Conservation (phyloP, 1,140 invertebrate genomes). For the Bombus sibiricus region DNA sequence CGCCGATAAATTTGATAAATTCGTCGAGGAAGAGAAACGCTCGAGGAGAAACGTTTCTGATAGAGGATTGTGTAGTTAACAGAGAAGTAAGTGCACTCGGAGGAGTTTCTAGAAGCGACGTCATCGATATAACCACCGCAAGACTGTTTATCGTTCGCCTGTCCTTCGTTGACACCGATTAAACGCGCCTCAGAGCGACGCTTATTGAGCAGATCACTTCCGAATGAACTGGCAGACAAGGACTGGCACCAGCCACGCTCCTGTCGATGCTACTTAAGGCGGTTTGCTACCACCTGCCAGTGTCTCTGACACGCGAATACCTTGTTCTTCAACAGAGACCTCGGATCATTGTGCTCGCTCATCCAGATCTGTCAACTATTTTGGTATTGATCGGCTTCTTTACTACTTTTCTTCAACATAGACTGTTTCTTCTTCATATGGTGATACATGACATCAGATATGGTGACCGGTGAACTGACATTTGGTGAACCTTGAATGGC, state of each 20-base stretch:
- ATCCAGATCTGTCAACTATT: no score
- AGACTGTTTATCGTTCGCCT: slow-evolving; percentile 35
- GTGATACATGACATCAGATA: neutral
- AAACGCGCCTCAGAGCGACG: slow-evolving; percentile 24
- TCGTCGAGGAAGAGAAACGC: neutral
- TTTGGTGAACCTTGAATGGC: neutral
- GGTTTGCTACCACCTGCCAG: slow-evolving; percentile 32
- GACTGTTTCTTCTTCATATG: neutral
- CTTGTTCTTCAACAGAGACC: neutral
- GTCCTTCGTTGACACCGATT: slow-evolving; percentile 53
- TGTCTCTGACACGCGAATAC: neutral
- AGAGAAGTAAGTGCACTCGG: no score
- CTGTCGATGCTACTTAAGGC: slow-evolving; percentile 13
- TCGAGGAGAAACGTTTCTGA: neutral
- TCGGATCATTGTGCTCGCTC: neutral
- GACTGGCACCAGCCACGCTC: neutral
- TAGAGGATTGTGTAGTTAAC: no score
- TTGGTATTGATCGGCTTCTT: no score
- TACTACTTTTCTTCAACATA: neutral
- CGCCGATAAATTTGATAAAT: neutral
- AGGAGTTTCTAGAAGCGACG: slow-evolving; percentile 1
- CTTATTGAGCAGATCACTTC: slow-evolving; percentile 43
- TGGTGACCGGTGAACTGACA: no score
- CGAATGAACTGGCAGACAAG: slow-evolving; percentile 33
- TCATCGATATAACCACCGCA: slow-evolving; percentile 22